Evolutionary conservation across 2,113 vertebrate species (phyloP).

Genomic region (Drymodes brunneopygia): DNA sequence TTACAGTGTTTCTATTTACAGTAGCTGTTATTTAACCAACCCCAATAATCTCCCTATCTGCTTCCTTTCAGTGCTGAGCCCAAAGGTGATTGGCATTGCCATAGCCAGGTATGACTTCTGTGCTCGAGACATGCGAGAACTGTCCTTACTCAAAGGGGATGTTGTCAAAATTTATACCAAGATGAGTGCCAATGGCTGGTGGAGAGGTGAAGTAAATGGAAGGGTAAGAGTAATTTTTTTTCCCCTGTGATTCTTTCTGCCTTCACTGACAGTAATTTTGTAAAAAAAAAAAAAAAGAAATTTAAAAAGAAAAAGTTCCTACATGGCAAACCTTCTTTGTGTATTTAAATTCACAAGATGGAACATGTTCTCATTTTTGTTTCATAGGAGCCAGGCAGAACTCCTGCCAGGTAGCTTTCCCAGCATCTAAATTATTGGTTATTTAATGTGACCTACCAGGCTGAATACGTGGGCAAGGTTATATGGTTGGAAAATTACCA

Average conservation of each 20-base stretch:
- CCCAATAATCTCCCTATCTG: neutral
- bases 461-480: neutral
- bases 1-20: neutral
- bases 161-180: conserved; percentile 97
- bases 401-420: neutral
- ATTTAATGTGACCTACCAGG: neutral
- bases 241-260: neutral
- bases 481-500: neutral
- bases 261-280: neutral
- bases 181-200: conserved; percentile 94
- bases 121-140: conserved; percentile 89
- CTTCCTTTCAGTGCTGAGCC: conserved; percentile 81
- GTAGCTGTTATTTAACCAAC: neutral
- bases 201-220: conserved; percentile 93
- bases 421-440: neutral
- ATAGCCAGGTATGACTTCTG: conserved; percentile 96
- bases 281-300: neutral
- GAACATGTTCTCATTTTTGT: neutral
- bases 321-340: neutral
- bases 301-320: neutral
- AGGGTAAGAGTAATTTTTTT: conserved; percentile 73
- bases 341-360: neutral
- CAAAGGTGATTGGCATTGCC: conserved; percentile 91
- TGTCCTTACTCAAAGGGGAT: conserved; percentile 91
- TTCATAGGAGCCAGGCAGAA: neutral